Evolutionary conservation across 2,888 invertebrate species (phyloP), one percentile per base, ranked within the genome.

Genomic region (Parasteatoda lunata): DNA sequence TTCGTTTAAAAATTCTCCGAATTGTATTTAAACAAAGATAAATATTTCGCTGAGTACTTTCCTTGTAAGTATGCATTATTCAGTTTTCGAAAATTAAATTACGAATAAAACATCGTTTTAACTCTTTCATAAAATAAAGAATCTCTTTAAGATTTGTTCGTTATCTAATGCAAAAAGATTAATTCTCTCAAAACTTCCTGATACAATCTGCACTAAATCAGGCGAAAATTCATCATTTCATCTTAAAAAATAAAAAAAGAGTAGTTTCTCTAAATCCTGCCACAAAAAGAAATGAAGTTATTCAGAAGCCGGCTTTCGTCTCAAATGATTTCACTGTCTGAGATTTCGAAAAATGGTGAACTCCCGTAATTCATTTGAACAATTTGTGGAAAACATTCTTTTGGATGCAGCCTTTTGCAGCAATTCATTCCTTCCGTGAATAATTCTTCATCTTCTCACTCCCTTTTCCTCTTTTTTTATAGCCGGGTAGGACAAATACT

Each of bases 331-430:
- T 51, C 45, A 8, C 7, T 13, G 30, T 49, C 48, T 73, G 11
- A 8, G 5, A 5, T 51, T 47, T 13, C 68, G 78, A 79, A 79
- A 79, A 48, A 65, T 15, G 51, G 71, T 72, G 70, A 79, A 72
- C 64, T 71, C 65, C 51, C 45, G 72, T 79, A 70, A 79, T 79
- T 79, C 79, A 81, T 81, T 81, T 78, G 70, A 70, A 68, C 70
- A 78, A 78, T 78, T 78, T 81, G 68, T 30, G 81, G 75, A 68
- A 75, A 81, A 68, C 59, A 66, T 52, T 81, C 54, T 64, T 81
- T 69, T 54, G 30, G 47, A 59, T 66, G 48, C 73, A 30, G 59
- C 75, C 11, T 65, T 59, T n/a, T 59, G 54, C 47, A 48, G 75
- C 75, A 75, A 75, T 81, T 81, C 75, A 81, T 81, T 81, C 75